Evolutionary conservation across 1,140 invertebrate genomes (phyloP).

Genomic region (Conus betulinus): DNA sequence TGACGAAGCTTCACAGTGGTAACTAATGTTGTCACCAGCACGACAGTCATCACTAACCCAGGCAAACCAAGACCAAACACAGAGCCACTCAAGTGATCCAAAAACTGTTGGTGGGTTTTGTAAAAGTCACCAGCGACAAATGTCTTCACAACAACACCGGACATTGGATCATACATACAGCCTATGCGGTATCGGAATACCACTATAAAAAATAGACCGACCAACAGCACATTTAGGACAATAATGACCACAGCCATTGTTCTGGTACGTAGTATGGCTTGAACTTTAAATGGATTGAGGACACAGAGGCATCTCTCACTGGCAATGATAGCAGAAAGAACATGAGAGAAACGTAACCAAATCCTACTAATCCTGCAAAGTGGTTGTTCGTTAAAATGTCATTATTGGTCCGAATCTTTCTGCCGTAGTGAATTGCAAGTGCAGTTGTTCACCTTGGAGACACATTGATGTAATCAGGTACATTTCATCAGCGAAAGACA

Average conservation of each 20-base stretch:
- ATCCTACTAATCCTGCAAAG: neutral
- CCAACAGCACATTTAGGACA: neutral
- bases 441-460: neutral
- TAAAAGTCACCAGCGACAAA: neutral
- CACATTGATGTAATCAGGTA: neutral
- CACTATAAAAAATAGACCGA: neutral
- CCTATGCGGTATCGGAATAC: neutral
- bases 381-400: neutral
- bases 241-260: neutral
- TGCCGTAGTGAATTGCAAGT: neutral
- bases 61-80: neutral
- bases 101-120: neutral
- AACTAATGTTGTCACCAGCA: neutral
- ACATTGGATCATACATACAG: neutral
- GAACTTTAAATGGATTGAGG: neutral
- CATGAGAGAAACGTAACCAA: neutral
- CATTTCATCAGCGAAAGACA: conserved; percentile 2
- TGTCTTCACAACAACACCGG: neutral
- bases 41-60: neutral
- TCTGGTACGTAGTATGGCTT: neutral
- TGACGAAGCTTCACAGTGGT: neutral
- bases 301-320: too few species aligned
- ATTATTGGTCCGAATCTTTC: neutral
- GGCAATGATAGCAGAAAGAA: neutral
- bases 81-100: neutral